Percentiles rank a stretch among this genome's conserved stretches.
Conservation (phyloP, 2,113 vertebrate genomes). For the Gambusia holbrooki region DNA sequence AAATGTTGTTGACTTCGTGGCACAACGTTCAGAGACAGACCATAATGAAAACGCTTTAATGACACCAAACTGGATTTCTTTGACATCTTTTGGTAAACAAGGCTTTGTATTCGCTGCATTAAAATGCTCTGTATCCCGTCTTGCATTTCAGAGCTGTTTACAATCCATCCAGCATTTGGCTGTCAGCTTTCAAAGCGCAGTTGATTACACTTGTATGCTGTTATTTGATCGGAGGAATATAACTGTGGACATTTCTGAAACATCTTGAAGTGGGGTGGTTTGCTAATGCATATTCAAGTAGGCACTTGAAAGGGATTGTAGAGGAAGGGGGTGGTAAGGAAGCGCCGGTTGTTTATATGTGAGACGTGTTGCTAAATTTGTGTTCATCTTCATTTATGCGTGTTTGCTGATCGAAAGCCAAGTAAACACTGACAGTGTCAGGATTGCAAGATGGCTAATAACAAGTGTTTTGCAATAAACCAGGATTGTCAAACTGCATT, state of each 20-base stretch:
- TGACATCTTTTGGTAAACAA: conserved; percentile 38
- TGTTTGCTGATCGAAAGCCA: conserved; percentile 35
- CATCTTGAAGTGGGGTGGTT: conserved; percentile 37
- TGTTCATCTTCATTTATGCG: conserved; percentile 44
- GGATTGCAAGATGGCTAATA: conserved; percentile 1
- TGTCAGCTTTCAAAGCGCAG: conserved; percentile 40
- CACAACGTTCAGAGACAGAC: conserved; percentile 21
- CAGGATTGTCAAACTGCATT: too few relatives aligned
- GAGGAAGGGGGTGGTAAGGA: conserved; percentile 19
- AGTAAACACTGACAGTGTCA: conserved; percentile 17
- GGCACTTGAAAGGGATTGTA: conserved; percentile 54
- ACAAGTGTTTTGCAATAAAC: too few relatives aligned
- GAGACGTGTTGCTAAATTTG: conserved; percentile 44
- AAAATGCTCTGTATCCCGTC: conserved; percentile 23
- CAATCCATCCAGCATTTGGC: conserved; percentile 8
- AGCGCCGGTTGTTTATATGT: conserved; percentile 51
- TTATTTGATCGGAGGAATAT: conserved; percentile 28
- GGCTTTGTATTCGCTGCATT: conserved; percentile 9
- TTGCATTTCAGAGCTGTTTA: conserved; percentile 48
- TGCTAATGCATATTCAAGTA: conserved; percentile 59
- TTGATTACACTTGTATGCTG: conserved; percentile 37
- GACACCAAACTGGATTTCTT: conserved; percentile 20
- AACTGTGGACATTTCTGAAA: conserved; percentile 37
- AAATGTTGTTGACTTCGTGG: conserved; percentile 22
- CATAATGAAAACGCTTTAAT: conserved; percentile 30